Base-by-base conservation (phyloP, 1,140 invertebrate genomes). In the Copidosoma floridanum region DNA sequence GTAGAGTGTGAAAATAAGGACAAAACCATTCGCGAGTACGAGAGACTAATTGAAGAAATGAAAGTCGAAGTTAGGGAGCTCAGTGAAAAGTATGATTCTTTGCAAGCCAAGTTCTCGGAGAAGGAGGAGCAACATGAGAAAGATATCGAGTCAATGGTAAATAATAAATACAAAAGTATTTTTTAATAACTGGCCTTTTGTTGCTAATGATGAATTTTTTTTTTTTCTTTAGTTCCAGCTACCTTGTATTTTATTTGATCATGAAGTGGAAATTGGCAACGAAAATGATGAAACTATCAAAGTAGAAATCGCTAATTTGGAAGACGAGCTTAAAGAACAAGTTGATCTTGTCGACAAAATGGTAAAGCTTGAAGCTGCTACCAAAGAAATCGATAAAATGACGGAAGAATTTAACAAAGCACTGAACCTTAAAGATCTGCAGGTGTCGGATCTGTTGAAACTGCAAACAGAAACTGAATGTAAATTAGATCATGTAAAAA, bases 1-100 rank as follows among this genome's bases (percentile, higher is more conserved):
- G 68, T 76, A 23, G 77, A 79, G 55, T 77, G 76, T 64, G 52
- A 23, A 12, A 80, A 80, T 26, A 81, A 81, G 57, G 62, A 74
- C 23, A 75, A 69, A 58, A 77, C 74, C 18, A 78, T 81, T 58
- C 59, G 63, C 5, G 78, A 81, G 52, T 68, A 76, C 27, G 75
- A 77, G 18, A 73, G 72, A 32, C 71, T 71, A 0, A 75, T 79
- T 0, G 72, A 73, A 27, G 71, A 78, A 3, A 57, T 79, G 63
- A 77, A 74, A 32, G 54, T 57, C 5, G 70, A 75, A 38, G 57
- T 73, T 8, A 51, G 40, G 5, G 59, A 58, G 37, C 27, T 73
- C 10, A 66, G 65, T 57, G 29, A 57, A n/a, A 57, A 71, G 50
- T 6, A 69, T 6, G 44, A 63, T 3, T 61, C 67, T 4, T 10